These are phyloP conservation scores for Callochromis pleurospilus DNA, from an alignment of 2,113 vertebrate genomes.

Conservation along the genomic window DNA sequence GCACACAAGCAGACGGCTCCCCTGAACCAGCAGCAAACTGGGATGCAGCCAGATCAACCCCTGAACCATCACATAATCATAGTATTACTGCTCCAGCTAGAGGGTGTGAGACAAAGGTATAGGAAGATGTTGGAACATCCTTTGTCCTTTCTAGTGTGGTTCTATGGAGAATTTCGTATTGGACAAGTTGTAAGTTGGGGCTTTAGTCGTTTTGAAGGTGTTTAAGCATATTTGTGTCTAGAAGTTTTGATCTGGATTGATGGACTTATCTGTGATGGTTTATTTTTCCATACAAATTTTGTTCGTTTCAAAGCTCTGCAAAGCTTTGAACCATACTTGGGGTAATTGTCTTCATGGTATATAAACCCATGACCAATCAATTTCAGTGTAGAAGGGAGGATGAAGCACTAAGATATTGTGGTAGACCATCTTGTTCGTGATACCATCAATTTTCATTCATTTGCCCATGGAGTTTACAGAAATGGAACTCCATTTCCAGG, in stretches of 20 bases:
- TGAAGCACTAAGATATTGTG: neutral
- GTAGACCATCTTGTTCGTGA: neutral
- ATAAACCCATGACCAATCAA: neutral
- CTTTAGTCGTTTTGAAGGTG: neutral
- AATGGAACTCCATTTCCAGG: neutral
- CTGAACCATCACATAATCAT: neutral
- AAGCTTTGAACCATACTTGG: neutral
- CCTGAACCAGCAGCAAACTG: neutral
- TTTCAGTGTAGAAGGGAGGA: neutral
- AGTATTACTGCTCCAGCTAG: neutral
- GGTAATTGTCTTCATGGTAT: neutral
- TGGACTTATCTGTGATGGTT: neutral
- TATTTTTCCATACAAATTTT: neutral
- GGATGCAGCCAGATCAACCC: neutral
- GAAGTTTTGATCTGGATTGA: neutral
- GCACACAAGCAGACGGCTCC: neutral
- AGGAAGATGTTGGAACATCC: neutral
- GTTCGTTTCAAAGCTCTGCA: neutral
- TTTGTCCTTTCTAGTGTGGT: neutral
- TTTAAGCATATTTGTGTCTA: neutral
- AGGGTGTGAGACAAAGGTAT: neutral
- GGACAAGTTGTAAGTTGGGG: neutral
- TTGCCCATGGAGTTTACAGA: neutral
- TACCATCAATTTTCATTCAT: neutral
- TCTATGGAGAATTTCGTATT: neutral